Conservation (phyloP, 2,113 vertebrate species). For the Rhipidura dahli region DNA sequence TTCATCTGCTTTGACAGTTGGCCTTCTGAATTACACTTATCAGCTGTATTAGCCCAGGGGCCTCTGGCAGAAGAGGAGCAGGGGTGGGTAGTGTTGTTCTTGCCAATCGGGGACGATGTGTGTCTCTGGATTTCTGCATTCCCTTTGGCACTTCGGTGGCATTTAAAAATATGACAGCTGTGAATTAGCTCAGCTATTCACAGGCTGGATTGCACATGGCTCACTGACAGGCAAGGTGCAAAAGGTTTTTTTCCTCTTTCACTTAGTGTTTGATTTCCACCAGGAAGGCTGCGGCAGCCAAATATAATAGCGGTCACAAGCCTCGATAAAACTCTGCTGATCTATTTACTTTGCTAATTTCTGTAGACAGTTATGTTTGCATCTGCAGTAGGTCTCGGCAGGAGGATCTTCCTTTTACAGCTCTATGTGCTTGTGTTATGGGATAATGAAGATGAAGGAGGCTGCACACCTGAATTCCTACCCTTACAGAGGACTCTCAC, state of each 20-base stretch:
- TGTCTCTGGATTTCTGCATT: background rate
- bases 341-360: slow-evolving; percentile 57
- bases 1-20: slow-evolving; percentile 35
- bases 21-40: slow-evolving; percentile 31
- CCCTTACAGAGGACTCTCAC: background rate
- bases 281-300: background rate
- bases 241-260: background rate
- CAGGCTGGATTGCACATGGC: background rate
- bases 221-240: background rate
- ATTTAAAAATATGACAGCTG: slow-evolving; percentile 41
- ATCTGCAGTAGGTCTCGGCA: background rate
- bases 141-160: background rate
- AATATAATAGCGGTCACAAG: background rate
- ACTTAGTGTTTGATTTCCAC: slow-evolving; percentile 9
- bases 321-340: background rate
- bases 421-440: background rate
- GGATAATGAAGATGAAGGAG: slow-evolving; percentile 65
- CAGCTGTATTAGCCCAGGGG: background rate
- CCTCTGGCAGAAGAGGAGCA: slow-evolving; percentile 13
- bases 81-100: background rate
- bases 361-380: slow-evolving; percentile 17
- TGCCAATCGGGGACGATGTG: background rate
- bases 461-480: slow-evolving; percentile 11
- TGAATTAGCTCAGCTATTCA: slow-evolving; percentile 24
- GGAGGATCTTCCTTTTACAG: slow-evolving; percentile 22